These are phyloP conservation scores for Drosophila lini DNA, from an alignment of 1,140 invertebrate genomes.

Conservation along the genomic window DNA sequence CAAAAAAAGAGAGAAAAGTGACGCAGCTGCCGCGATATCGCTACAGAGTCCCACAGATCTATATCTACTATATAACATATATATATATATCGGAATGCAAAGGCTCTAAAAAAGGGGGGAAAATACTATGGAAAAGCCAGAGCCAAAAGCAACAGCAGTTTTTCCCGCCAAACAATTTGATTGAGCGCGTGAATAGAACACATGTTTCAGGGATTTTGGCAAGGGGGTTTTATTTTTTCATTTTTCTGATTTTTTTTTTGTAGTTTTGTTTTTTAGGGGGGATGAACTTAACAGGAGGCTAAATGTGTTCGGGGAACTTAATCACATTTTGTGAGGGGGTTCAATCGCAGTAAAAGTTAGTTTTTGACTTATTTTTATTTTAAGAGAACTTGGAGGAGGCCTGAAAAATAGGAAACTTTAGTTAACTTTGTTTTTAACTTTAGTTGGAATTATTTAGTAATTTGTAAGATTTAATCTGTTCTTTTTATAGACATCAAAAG, in stretches of 20 bases:
- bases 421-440: not conserved
- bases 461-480: not conserved
- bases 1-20: conserved; percentile 45
- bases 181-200: conserved; percentile 53
- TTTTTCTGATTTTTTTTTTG: not conserved
- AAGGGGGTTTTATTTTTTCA: not conserved
- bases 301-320: not conserved
- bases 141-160: conserved; percentile 15
- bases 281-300: not conserved
- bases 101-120: conserved; percentile 14
- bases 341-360: not conserved
- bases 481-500: not conserved
- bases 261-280: too few species aligned
- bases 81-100: conserved; percentile 21
- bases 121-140: not conserved
- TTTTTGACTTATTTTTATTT: not conserved
- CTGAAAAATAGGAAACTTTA: not conserved
- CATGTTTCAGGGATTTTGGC: conserved; percentile 23
- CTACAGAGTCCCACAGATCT: conserved; percentile 21
- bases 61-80: not conserved
- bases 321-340: not conserved
- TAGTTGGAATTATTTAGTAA: not conserved
- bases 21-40: conserved; percentile 66
- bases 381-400: not conserved
- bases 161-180: conserved; percentile 40